Evolutionary conservation across 2,888 invertebrate genomes (phyloP).

Genomic region (Dione vanillae): DNA sequence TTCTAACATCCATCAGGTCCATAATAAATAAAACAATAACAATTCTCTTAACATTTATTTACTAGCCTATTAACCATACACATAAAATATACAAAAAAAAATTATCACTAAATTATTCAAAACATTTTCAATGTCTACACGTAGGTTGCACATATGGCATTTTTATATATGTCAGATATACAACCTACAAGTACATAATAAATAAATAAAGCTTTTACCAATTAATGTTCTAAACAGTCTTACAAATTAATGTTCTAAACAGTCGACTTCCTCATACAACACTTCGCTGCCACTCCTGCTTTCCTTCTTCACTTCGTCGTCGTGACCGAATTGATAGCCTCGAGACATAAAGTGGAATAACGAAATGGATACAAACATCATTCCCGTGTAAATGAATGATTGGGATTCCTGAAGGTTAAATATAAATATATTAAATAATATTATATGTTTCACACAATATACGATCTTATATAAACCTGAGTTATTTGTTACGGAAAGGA

Average conservation of each 20-base stretch:
- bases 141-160: too few species aligned
- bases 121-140: too few species aligned
- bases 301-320: constrained; percentile 46
- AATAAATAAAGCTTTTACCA: neutral
- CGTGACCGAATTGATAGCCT: constrained; percentile 58
- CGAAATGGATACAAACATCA: constrained; percentile 89
- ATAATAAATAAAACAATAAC: neutral
- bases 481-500: too few species aligned
- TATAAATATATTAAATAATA: neutral
- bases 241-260: constrained; percentile 46
- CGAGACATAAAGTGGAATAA: constrained; percentile 84
- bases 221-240: constrained; percentile 40
- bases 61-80: neutral
- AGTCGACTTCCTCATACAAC: constrained; percentile 64
- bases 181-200: neutral
- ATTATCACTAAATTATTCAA: neutral
- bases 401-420: constrained; percentile 86
- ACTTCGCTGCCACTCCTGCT: constrained; percentile 62
- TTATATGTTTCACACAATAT: neutral
- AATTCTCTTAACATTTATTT: neutral
- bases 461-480: too few species aligned
- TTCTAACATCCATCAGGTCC: too few species aligned
- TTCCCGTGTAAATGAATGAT: constrained; percentile 90
- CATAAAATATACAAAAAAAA: neutral
- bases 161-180: neutral